These are phyloP conservation scores for Heliornis fulica DNA, from an alignment of 2,113 vertebrate genomes.

Conservation along the genomic window DNA sequence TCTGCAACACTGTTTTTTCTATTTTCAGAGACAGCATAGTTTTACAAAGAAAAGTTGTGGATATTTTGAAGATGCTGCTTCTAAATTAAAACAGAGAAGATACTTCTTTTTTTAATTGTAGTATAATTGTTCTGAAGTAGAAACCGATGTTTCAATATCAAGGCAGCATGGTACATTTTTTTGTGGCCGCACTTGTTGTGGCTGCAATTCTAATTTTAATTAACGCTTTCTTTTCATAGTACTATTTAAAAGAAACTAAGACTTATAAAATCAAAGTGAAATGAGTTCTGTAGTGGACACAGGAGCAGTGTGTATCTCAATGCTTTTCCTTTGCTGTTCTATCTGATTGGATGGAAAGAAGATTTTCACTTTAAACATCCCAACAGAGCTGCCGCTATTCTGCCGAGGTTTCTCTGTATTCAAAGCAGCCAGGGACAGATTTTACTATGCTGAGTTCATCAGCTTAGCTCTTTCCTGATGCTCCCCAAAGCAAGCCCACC, in stretches of 20 bases:
- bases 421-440: background rate
- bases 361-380: background rate
- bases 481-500: background rate
- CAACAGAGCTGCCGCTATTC: background rate
- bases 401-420: background rate
- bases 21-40: background rate
- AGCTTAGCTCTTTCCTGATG: background rate
- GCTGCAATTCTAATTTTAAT: background rate
- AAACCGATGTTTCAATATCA: background rate
- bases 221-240: background rate
- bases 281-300: accelerated
- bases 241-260: background rate
- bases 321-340: background rate
- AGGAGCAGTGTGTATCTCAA: background rate
- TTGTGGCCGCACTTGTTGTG: background rate
- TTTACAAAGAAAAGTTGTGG: background rate
- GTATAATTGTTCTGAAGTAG: background rate
- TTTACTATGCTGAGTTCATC: background rate
- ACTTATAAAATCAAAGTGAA: background rate
- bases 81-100: background rate
- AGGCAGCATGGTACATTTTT: background rate
- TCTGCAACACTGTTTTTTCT: background rate
- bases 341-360: background rate
- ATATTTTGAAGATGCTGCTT: background rate
- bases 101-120: background rate